Conservation (phyloP, 1,140 invertebrate genomes). For the Daktulosphaira vitifoliae region DNA sequence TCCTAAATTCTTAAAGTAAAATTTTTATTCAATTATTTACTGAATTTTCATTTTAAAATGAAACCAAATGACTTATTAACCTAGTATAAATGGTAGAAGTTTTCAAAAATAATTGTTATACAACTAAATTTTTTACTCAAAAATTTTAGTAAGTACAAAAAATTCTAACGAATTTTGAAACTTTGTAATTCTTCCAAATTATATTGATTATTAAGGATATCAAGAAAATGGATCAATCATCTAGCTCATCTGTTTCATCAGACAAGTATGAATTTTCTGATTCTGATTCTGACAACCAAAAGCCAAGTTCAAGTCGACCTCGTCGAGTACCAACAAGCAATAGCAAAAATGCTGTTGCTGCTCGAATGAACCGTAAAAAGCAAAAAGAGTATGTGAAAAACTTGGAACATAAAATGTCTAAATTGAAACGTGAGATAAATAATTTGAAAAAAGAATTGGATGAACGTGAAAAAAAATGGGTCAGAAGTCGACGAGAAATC, state of each 20-base stretch:
- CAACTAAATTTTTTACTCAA: too few relatives aligned
- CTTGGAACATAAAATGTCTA: not conserved
- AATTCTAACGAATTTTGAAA: not conserved
- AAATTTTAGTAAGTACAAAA: too few relatives aligned
- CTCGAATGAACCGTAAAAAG: slow-evolving; percentile 19
- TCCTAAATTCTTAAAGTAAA: too few relatives aligned
- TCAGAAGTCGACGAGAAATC: not conserved
- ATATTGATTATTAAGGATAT: not conserved
- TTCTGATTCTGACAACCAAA: not conserved
- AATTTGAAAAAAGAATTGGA: not conserved
- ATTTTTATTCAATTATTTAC: too few relatives aligned
- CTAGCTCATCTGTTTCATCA: not conserved
- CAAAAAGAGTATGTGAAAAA: slow-evolving; percentile 17
- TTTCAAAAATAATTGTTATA: too few relatives aligned
- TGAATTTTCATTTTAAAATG: too few relatives aligned
- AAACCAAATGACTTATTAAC: too few relatives aligned
- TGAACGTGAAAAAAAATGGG: not conserved
- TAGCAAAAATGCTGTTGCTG: slow-evolving; percentile 18
- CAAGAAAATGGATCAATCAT: not conserved
- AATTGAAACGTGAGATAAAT: not conserved
- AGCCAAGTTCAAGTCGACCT: not conserved
- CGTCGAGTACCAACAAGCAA: slow-evolving; percentile 24
- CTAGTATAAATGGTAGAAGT: too few relatives aligned
- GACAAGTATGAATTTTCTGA: slow-evolving; percentile 12
- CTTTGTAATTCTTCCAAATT: not conserved